Conservation (phyloP, 2,113 vertebrate species). For the Chaenocephalus aceratus region DNA sequence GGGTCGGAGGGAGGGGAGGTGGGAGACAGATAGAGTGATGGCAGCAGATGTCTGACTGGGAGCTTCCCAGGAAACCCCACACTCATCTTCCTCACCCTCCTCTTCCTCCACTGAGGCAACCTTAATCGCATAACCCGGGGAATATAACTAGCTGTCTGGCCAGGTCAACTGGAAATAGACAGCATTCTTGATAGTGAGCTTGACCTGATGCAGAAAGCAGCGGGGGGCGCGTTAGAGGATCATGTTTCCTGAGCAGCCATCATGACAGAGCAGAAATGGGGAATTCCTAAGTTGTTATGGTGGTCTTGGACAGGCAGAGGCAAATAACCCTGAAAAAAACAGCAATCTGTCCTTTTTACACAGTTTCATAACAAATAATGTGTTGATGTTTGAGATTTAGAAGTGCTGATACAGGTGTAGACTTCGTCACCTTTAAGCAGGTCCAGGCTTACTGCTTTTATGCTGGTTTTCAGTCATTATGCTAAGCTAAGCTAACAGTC, state of each 20-base stretch:
- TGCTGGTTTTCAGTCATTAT: not conserved
- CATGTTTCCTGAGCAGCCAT: conserved; percentile 61
- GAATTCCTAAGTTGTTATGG: conserved; percentile 1
- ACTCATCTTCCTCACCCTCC: conserved; percentile 61
- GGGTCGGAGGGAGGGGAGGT: conserved; percentile 23
- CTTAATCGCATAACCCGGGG: conserved; percentile 53
- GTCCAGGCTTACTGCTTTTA: not conserved
- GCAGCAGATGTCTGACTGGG: conserved; percentile 75
- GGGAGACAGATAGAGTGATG: conserved; percentile 60
- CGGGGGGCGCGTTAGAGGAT: conserved; percentile 34
- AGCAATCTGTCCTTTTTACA: not conserved
- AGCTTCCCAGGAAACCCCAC: conserved; percentile 77
- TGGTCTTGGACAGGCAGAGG: not conserved
- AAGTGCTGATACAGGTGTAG: too few species aligned
- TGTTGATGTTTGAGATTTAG: not conserved
- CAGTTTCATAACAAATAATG: not conserved
- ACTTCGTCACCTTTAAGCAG: not conserved
- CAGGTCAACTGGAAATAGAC: conserved; percentile 74
- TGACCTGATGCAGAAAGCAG: conserved; percentile 52
- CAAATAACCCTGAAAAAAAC: not conserved
- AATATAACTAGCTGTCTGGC: conserved; percentile 60
- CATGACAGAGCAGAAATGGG: conserved; percentile 64
- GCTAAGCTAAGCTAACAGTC: not conserved
- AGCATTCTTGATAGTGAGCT: conserved; percentile 40
- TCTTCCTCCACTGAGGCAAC: conserved; percentile 39